Percentiles rank a stretch among this genome's conserved stretches.
Evolutionary conservation across 2,113 vertebrate species (phyloP).

Genomic region (Periophthalmodon schlosseri): DNA sequence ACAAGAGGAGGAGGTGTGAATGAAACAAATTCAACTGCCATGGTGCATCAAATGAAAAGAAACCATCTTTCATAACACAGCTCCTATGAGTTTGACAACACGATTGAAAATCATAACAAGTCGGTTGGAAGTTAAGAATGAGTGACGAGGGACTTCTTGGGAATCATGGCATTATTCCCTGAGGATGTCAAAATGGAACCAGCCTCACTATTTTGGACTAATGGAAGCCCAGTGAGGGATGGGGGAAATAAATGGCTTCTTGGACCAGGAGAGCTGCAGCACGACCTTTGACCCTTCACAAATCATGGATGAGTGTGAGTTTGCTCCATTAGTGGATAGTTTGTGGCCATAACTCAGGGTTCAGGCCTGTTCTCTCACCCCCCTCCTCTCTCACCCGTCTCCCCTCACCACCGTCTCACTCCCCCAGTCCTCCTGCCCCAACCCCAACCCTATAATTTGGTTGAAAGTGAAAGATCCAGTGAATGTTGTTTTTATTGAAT

Average conservation of each 20-base stretch:
- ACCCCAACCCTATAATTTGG: constrained; percentile 67
- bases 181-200: constrained; percentile 28
- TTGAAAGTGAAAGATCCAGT: constrained; percentile 63
- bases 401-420: constrained; percentile 9
- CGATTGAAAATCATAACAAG: background rate
- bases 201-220: background rate
- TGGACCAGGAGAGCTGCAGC: constrained; percentile 27
- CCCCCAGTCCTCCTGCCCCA: constrained; percentile 28
- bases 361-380: constrained; percentile 20
- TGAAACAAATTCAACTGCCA: too few species aligned
- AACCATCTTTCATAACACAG: too few species aligned
- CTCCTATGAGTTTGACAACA: background rate
- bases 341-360: constrained; percentile 48
- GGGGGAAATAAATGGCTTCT: constrained; percentile 34
- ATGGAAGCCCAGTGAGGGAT: constrained; percentile 33
- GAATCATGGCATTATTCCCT: constrained; percentile 3
- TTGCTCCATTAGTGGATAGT: constrained; percentile 60
- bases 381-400: constrained; percentile 19
- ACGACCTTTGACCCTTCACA: constrained; percentile 48
- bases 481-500: constrained; percentile 70
- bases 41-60: too few species aligned
- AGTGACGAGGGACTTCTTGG: background rate
- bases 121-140: background rate
- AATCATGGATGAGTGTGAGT: constrained; percentile 58
- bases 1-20: too few species aligned